Evolutionary conservation across 1,140 invertebrate genomes (phyloP), one percentile per base, ranked within the genome.

Genomic region (Anoplolepis gracilipes): DNA sequence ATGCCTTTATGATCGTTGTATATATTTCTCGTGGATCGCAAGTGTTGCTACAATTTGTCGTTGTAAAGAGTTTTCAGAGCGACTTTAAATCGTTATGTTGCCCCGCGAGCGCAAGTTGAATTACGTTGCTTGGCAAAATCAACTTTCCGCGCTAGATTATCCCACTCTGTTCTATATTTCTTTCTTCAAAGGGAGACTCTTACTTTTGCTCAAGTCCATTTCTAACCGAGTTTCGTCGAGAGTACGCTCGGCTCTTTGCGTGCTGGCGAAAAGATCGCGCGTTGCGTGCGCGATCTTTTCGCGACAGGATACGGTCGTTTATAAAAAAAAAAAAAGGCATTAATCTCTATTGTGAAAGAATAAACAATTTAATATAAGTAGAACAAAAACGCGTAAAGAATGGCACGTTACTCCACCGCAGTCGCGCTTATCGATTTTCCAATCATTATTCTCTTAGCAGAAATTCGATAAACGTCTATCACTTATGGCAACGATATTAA

Each of bases 81-180:
- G 53, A 59, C 25, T 82, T 82, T 73, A 69, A 79, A 42, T 53
- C 36, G 67, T 82, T 57, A 72, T 28, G 49, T 42, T 39, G 77
- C 64, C 69, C 33, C 49, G 28, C 36, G 67, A 59, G 59, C 78
- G 78, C 59, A 33, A n/a, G n/a, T n/a, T 72, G 78, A 82, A 70
- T 82, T 59, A 59, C 72, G 53, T 73, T 82, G 67, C 53, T 67
- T 59, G 53, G 39, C 36, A 82, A 73, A 82, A 82, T 82, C 78
- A 82, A 82, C 78, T 82, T 82, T 82, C 78, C 28, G 72, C 53
- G 67, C n/a, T 57, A 72, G 36, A 36, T 82, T 72, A 72, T 59
- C 73, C n/a, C 78, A 67, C 36, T 82, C 78, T 59, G 78, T 73
- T 82, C 78, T 72, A 82, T 36, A 82, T 82, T 82, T 82, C 28